Base-by-base conservation (phyloP, 2,113 vertebrate genomes). In the Anhinga anhinga region DNA sequence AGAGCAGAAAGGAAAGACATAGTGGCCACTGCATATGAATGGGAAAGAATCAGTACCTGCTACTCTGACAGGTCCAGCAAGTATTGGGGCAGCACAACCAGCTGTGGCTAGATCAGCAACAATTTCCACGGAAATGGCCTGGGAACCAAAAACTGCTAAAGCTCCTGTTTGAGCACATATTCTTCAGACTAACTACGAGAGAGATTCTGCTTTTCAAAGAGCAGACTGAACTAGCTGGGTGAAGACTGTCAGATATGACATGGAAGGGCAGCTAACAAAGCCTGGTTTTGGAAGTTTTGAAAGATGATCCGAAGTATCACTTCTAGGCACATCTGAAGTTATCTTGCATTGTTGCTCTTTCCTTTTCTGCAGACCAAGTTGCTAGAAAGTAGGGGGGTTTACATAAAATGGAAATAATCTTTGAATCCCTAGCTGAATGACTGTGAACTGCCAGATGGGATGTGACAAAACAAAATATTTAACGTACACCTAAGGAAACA, bases 11-110 rank as follows among this genome's bases (percentile, higher is more conserved):
- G 22, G 17, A 19, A 63, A 72, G 38, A 53, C 21, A 20, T 5
- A 53, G 20, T 9, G 9, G 17, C 11, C n/a, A 49, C 13, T 0
- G 19, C 7, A 7, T n/a, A 53, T 0, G 1, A 15, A 29, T 40
- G 13, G 45, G n/a, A 73, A 71, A 76, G 61, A n/a, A 88, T 45
- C 27, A 32, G 17, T 40, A 66, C 58, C 36, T 91, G 47, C 15
- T 79, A 12, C n/a, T 69, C 38, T 34, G 49, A 10, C 30, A 78
- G 20, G 26, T 42, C 85, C 38, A 73, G 53, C 9, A 58, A 78
- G 40, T 40, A 26, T 10, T 53, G 55, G 9, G n/a, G 40, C 50
- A 79, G 32, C 50, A 61, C 0, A 0, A 36, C 4, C 45, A 73
- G 21, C 30, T 73, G 65, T n/a, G 71, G 29, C 13, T 85, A 36